Conservation (phyloP, 2,113 vertebrate genomes). For the Anser brachyrhynchus region DNA sequence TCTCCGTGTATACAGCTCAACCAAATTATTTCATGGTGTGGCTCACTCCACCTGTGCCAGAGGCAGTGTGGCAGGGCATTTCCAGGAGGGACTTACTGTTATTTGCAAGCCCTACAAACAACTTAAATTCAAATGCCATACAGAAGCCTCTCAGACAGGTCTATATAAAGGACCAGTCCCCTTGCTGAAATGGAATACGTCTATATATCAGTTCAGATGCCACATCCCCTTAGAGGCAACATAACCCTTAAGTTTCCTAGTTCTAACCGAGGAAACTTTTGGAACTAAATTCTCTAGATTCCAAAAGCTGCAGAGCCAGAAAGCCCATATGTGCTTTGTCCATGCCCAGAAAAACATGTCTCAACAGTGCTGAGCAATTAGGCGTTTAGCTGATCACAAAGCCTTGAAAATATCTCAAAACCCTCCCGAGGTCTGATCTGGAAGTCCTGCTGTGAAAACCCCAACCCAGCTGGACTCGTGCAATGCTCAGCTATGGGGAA, state of each 20-base stretch:
- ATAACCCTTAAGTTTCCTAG: neutral
- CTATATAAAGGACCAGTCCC: neutral
- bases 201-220: neutral
- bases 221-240: neutral
- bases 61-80: neutral
- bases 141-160: neutral
- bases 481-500: neutral
- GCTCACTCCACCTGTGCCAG: neutral
- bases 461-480: neutral
- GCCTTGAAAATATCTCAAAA: conserved; percentile 16
- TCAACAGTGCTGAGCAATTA: neutral
- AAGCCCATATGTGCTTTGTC: neutral
- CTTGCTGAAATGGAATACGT: neutral
- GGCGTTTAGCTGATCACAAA: neutral
- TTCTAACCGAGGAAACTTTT: neutral
- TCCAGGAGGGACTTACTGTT: neutral
- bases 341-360: neutral
- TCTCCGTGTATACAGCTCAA: neutral
- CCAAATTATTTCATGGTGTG: fast-evolving
- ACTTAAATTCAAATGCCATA: neutral
- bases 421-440: neutral
- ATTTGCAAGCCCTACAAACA: fast-evolving
- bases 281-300: neutral
- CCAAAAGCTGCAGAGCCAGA: neutral
- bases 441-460: neutral